Evolutionary conservation across 2,888 invertebrate species (phyloP), one percentile per base, ranked within the genome.

Genomic region (Drosophila infuscata): DNA sequence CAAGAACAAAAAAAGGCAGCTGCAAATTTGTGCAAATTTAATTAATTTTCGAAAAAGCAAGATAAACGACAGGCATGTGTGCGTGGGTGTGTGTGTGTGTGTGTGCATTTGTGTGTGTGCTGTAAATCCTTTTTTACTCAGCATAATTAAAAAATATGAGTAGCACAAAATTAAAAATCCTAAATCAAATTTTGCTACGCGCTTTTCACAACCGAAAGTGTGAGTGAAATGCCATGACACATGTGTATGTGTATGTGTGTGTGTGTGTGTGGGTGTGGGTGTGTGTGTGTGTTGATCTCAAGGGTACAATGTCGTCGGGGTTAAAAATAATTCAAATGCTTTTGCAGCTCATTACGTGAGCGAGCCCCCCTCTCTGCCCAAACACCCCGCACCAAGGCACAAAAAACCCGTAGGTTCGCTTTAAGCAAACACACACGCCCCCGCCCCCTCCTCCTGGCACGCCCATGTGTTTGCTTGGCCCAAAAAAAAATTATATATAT

Each of bases 261-360:
- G 63, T 56, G 57, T 58, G 64, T 43, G 70, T 58, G 25, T 25
- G 25, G 25, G n/a, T n/a, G n/a, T n/a, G n/a, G n/a, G 25, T 25
- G 58, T 36, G 63, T 53, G 63, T 60, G 60, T 65, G 78, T 72
- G 85, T 69, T 84, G 79, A 82, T 90, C 91, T 90, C 91, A 90
- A 88, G 87, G 89, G 88, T 90, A 90, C 90, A 90, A 89, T 88
- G 88, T 88, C 89, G 88, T 89, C 89, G 89, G 90, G 90, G 89
- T 86, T 90, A 88, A 88, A 89, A 90, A 88, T 90, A 87, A 90
- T 89, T 88, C 89, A 89, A 88, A 88, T 87, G 88, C 87, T 90
- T 90, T 88, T 76, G 87, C 90, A 88, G 88, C 88, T 90, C 88
- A 88, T 88, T 88, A 88, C 89, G 78, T 80, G 88, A 81, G 81